These are phyloP conservation scores for Siniperca knerii DNA, from an alignment of 2,113 vertebrate genomes.

Conservation along the genomic window DNA sequence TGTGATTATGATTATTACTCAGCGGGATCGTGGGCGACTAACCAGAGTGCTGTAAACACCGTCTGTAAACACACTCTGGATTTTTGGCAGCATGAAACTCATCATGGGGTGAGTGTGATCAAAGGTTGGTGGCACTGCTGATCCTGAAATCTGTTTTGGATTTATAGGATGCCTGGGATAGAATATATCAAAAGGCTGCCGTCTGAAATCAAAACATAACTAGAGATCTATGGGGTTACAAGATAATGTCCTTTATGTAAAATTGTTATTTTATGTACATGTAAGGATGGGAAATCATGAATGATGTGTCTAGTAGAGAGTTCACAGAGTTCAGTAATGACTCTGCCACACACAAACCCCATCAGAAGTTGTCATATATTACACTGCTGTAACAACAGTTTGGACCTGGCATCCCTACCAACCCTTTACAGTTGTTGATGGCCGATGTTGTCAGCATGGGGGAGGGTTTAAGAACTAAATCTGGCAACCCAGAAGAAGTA, in stretches of 20 bases:
- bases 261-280: background rate
- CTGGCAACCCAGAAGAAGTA: conserved; percentile 24
- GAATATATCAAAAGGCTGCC: conserved; percentile 26
- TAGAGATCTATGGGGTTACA: background rate
- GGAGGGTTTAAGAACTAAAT: conserved; percentile 23
- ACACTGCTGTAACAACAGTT: background rate
- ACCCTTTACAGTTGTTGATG: conserved; percentile 28
- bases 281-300: background rate
- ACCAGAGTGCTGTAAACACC: conserved; percentile 40
- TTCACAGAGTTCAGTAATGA: conserved; percentile 10
- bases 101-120: conserved; percentile 41
- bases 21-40: conserved; percentile 26
- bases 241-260: background rate
- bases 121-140: conserved; percentile 51
- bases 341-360: conserved; percentile 9
- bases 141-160: conserved; percentile 49
- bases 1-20: conserved; percentile 38
- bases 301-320: conserved; percentile 10
- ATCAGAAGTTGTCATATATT: conserved; percentile 6
- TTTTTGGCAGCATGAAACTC: conserved; percentile 50
- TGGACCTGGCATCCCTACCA: conserved; percentile 26
- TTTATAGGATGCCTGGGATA: conserved; percentile 10
- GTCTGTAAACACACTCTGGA: conserved; percentile 57
- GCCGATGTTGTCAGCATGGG: conserved; percentile 20
- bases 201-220: conserved; percentile 8